Conservation (phyloP, 1,140 invertebrate species). For the Stratiolaelaps scimitus region DNA sequence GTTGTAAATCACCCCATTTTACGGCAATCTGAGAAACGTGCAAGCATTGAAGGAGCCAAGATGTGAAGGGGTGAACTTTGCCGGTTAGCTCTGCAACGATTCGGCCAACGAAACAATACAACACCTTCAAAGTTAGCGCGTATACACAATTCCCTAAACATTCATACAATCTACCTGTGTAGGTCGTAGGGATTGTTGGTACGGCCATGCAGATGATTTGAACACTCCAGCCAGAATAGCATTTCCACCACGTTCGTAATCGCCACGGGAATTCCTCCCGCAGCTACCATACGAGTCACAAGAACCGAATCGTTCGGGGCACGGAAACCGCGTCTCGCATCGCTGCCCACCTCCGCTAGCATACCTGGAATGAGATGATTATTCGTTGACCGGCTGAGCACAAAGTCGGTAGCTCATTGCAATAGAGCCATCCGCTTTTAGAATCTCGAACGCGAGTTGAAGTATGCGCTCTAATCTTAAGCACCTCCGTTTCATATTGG, state of each 20-base stretch:
- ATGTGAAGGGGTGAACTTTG: too few species aligned
- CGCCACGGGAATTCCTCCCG: conserved; percentile 62
- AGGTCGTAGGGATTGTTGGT: conserved; percentile 80
- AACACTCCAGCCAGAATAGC: conserved; percentile 67
- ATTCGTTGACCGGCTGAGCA: neutral
- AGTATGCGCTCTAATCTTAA: neutral
- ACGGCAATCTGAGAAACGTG: too few species aligned
- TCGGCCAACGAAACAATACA: too few species aligned
- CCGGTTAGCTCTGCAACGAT: too few species aligned
- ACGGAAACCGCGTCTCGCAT: neutral
- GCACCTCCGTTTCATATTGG: neutral
- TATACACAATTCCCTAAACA: too few species aligned
- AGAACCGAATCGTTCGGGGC: conserved; percentile 50
- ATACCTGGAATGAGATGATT: neutral
- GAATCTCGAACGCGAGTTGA: neutral
- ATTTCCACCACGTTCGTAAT: conserved; percentile 76
- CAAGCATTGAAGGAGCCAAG: too few species aligned
- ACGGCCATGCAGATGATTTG: conserved; percentile 67
- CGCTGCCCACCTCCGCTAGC: neutral
- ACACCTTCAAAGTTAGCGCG: too few species aligned
- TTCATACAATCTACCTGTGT: conserved; percentile 48
- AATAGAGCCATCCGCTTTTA: neutral
- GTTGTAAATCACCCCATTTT: too few species aligned
- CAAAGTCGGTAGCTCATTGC: neutral
- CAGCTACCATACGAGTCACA: conserved; percentile 50